Conservation (phyloP, 2,797 vertebrate species). For the Sarcophilus harrisii region DNA sequence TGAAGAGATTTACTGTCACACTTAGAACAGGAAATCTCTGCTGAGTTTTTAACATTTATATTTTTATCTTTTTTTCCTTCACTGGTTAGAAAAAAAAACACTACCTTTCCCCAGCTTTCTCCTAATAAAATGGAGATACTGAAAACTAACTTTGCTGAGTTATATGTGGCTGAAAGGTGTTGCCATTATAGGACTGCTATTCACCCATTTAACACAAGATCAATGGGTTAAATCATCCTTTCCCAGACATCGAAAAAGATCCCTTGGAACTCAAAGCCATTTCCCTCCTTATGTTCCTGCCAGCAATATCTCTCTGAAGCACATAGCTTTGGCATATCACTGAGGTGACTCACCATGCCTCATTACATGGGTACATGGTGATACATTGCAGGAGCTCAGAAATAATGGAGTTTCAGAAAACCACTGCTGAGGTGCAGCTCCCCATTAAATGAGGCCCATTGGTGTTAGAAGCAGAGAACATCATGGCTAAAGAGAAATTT, state of each 20-base stretch:
- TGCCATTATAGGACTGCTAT: neutral
- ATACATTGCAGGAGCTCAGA: constrained; percentile 8
- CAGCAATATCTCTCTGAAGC: constrained; percentile 19
- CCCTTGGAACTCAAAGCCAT: neutral
- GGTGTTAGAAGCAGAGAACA: neutral
- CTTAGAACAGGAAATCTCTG: neutral
- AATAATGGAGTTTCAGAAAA: constrained; percentile 14
- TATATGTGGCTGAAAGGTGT: neutral
- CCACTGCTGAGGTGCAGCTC: neutral
- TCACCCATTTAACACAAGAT: neutral
- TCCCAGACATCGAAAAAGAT: neutral
- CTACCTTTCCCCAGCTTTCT: neutral
- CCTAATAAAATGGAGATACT: too few species aligned
- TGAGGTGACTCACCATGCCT: neutral
- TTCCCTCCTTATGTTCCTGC: neutral
- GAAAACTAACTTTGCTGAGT: neutral
- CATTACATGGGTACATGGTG: neutral
- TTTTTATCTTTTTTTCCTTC: neutral
- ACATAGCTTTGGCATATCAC: neutral
- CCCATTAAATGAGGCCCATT: neutral
- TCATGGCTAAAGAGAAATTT: neutral
- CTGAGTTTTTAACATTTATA: neutral
- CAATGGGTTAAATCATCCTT: constrained; percentile 11
- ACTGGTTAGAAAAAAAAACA: neutral
- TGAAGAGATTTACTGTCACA: neutral